phyloP scores from a whole-genome alignment of 2,888 invertebrate genomes.

The Cephus pygmeus region DNA sequence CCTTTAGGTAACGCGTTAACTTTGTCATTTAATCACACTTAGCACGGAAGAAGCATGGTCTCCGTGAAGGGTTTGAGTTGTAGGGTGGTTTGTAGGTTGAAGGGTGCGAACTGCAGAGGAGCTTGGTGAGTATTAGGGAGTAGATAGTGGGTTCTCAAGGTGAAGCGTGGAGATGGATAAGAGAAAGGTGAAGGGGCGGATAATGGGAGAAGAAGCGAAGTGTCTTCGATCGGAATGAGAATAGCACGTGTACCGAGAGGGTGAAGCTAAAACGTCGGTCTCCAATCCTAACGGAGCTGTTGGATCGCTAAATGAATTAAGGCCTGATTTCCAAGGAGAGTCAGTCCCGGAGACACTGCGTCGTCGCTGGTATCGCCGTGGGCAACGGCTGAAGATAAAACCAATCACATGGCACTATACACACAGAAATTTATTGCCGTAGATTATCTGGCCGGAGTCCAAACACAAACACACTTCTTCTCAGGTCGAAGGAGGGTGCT shows the following conservation, averaged over 20 bases:
- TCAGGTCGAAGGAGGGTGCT: slow-evolving; percentile 1
- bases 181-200: background rate
- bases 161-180: background rate
- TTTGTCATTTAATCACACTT: slow-evolving; percentile 11
- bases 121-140: background rate
- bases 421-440: slow-evolving; percentile 63
- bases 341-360: slow-evolving; percentile 10
- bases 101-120: background rate
- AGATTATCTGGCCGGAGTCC: slow-evolving; percentile 63
- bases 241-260: background rate
- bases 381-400: slow-evolving; percentile 52
- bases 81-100: background rate
- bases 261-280: background rate
- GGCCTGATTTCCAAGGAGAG: slow-evolving; percentile 50
- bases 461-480: slow-evolving; percentile 63
- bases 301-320: slow-evolving; percentile 49
- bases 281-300: background rate
- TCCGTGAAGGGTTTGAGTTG: background rate
- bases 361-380: slow-evolving; percentile 13
- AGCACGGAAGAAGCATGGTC: background rate
- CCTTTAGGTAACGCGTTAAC: background rate
- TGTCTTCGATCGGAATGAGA: background rate
- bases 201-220: background rate
- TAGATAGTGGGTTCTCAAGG: background rate
- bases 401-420: slow-evolving; percentile 61